Base-by-base conservation (phyloP, 2,888 invertebrate species). In the Deladenus siricidicola region DNA sequence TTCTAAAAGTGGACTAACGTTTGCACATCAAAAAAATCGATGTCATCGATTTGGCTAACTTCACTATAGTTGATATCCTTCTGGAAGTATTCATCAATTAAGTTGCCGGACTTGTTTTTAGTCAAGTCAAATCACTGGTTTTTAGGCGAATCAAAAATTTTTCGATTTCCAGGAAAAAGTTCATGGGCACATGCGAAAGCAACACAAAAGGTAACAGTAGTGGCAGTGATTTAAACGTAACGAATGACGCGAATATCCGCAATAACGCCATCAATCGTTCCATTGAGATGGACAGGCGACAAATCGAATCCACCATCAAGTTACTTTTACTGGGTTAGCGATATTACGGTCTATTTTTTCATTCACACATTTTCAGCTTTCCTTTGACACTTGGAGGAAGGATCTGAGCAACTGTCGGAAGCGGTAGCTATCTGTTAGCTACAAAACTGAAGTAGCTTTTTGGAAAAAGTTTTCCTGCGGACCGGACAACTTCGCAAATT, bases 281-380 rank as follows among this genome's bases (percentile, higher is more conserved):
- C 21, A 62, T 75, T 47, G 71, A 69, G 24, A 62, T 51, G 28
- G 67, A 71, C 48, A 68, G 67, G 49, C 69, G 72, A 28, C 59
- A 61, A 17, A 69, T 67, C 42, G 75, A 76, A 48, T 59, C 64
- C 21, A 70, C 73, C 30, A 71, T 76, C 57, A 75, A 76, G 51
- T 56, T 75, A 47, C 58, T 75, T 29, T 52, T 75, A 43, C 57
- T 75, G 10, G 75, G 74, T 69, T 50, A 49, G n/a, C 21, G 17
- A 42, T 34, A n/a, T n/a, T n/a, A n/a, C n/a, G n/a, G n/a, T n/a
- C n/a, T n/a, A n/a, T n/a, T n/a, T n/a, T n/a, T 14, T 39, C 14
- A 39, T 39, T 8, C 14, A 39, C 39, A 39, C 14, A 39, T 39
- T 8, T 8, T 14, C 14, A 14, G 14, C 14, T 8, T 14, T 14